Base-by-base conservation (phyloP, 1,140 invertebrate species). In the Agrilus planipennis region DNA sequence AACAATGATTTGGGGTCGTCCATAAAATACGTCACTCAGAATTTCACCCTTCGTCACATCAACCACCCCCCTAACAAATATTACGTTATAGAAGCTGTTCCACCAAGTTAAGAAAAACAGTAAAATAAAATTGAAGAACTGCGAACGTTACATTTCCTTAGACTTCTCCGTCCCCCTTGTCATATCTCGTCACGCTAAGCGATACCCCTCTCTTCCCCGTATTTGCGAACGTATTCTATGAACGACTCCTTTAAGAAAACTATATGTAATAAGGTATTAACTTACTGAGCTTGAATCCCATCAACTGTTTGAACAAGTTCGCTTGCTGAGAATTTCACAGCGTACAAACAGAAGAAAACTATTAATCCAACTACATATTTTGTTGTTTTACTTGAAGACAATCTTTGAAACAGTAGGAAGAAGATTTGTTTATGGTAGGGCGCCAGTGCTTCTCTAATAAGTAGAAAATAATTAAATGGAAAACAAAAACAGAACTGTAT, bases 351-450 rank as follows among this genome's bases (percentile, higher is more conserved):
- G 52, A 96, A 83, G 67, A 96, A 96, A 1, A 90, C 82, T 28
- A 96, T 79, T 1, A 97, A 67, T 42, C 82, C 78, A 59, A 84
- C 84, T 2, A 95, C 75, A 63, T 81, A 95, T 68, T 97, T 96
- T 0, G 87, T 86, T 1, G 93, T 97, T 68, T 94, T 97, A 0
- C 86, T 89, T 0, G 82, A 85, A 3, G 85, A 84, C 23, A 97
- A 66, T 44, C 92, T 70, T 69, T 91, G 88, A 62, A 98, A 97
- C 4, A 97, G 66, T 32, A 97, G 58, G 2, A 89, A 70, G 59
- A 95, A 92, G 32, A 97, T 77, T 68, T 93, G 85, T 55, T 86
- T 88, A 53, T 89, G 73, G 56, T 79, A 92, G 17, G 76, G 74
- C 32, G 76, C 68, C 49, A 95, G 65, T 20, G 76, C 65, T 28